A percentile compares a stretch with the other conserved stretches of the same genome.
Conservation (phyloP, 2,113 vertebrate genomes). For the Orcinus orca region DNA sequence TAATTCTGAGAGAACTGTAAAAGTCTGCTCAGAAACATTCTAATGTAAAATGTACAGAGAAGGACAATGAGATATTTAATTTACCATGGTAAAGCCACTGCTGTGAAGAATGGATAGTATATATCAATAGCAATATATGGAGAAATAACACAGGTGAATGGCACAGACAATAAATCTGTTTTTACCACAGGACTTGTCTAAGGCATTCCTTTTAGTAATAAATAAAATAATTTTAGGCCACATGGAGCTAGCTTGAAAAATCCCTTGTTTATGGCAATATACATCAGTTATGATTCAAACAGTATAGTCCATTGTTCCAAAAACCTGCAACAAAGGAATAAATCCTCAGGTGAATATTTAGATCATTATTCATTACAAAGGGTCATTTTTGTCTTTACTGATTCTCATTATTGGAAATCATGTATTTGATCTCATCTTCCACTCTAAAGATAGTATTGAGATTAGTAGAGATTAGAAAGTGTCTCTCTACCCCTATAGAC, state of each 20-base stretch:
- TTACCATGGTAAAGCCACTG: not conserved
- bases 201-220: constrained; percentile 19
- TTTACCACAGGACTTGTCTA: not conserved
- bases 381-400: not conserved
- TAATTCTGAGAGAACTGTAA: not conserved
- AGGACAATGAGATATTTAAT: constrained; percentile 17
- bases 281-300: not conserved
- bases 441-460: not conserved
- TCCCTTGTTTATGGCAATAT: not conserved
- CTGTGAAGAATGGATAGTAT: not conserved
- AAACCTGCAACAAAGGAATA: not conserved
- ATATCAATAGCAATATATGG: not conserved
- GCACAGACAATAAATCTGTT: not conserved
- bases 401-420: not conserved
- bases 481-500: not conserved
- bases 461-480: not conserved
- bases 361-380: not conserved
- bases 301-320: not conserved
- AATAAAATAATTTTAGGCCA: constrained; percentile 50
- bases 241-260: not conserved
- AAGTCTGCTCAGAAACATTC: not conserved
- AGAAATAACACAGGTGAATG: constrained; percentile 50
- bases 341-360: not conserved
- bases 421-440: not conserved
- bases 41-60: not conserved